Evolutionary conservation across 2,113 vertebrate genomes (phyloP), one percentile per base, ranked within the genome.

Genomic region (Chunga burmeisteri): DNA sequence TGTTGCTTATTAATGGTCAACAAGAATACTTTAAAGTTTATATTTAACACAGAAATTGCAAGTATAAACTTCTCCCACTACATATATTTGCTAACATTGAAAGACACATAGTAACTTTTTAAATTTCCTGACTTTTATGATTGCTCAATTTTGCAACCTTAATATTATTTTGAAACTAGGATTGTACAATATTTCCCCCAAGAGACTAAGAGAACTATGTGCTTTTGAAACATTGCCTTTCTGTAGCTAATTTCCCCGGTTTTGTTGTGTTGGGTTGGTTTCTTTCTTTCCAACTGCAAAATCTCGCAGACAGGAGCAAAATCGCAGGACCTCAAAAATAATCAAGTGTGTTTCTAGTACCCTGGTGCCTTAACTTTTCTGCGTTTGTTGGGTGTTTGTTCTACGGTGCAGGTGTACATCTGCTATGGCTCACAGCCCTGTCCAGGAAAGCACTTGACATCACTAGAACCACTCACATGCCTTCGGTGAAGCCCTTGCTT

Each of bases 121-220:
- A 97, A 97, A 97, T 97, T 94, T 97, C 96, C 95, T 97, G 96
- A 55, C 90, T 96, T 97, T 97, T 97, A 97, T 97, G 96, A 90
- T 97, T 89, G 88, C 86, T 96, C 95, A 94, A 93, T 96, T 96
- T 92, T 97, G 92, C 96, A 97, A 92, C 88, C 93, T 81, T 71
- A 91, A 94, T 93, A 63, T 96, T 97, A 95, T 97, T 96, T 97
- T 95, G 93, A 63, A 81, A 88, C 71, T 73, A 80, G 94, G 81
- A 92, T 81, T 93, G 94, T 73, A 82, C 50, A 88, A 94, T 95
- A 96, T 94, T 91, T 94, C 55, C 90, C 96, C 67, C 92, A 4
- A 36, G 95, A 91, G 93, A 80, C 89, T 17, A 18, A 42, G 46
- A 65, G 72, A 95, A 58, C 91, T 91, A 72, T 38, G 88, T 75